phyloP scores from a whole-genome alignment of 2,888 invertebrate species.

The Drosophila atripex region DNA sequence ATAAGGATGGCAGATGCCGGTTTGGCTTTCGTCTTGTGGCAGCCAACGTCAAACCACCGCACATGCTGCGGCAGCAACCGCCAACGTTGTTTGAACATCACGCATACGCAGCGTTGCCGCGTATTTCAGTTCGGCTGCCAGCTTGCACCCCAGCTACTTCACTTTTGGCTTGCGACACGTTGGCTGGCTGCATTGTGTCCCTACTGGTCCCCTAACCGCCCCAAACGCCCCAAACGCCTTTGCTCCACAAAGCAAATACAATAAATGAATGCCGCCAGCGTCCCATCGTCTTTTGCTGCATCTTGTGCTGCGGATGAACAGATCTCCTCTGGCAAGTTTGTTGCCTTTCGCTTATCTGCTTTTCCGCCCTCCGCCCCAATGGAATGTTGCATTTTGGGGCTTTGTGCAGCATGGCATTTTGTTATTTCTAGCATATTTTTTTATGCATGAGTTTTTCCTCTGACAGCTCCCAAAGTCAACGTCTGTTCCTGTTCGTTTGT shows the following conservation, averaged over 20 bases:
- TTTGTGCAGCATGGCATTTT: slow-evolving; percentile 32
- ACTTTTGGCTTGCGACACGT: slow-evolving; percentile 33
- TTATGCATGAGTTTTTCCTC: slow-evolving; percentile 26
- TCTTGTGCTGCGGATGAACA: slow-evolving; percentile 7
- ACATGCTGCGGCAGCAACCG: slow-evolving; percentile 25
- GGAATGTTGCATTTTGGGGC: slow-evolving; percentile 33
- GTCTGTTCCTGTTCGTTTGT: slow-evolving; percentile 14
- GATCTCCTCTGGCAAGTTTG: slow-evolving; percentile 12
- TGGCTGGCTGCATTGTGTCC: slow-evolving; percentile 26
- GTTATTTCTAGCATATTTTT: slow-evolving; percentile 38
- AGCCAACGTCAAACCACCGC: slow-evolving; percentile 11
- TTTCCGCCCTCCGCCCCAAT: neutral
- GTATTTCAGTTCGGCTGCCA: too few relatives aligned
- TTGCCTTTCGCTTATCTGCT: slow-evolving; percentile 12
- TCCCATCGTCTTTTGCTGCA: slow-evolving; percentile 5
- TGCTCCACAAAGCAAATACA: slow-evolving; percentile 53
- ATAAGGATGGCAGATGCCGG: slow-evolving; percentile 5
- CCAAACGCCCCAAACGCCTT: slow-evolving; percentile 3
- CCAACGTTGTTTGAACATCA: slow-evolving; percentile 55
- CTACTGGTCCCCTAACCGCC: slow-evolving; percentile 2
- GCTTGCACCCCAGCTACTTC: slow-evolving; percentile 20
- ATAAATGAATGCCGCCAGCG: slow-evolving; percentile 39
- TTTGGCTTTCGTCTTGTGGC: slow-evolving; percentile 37
- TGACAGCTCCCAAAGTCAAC: slow-evolving; percentile 27
- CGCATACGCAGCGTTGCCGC: slow-evolving; percentile 70